Evolutionary conservation across 2,113 vertebrate genomes (phyloP).

Genomic region (Hymenochirus boettgeri): DNA sequence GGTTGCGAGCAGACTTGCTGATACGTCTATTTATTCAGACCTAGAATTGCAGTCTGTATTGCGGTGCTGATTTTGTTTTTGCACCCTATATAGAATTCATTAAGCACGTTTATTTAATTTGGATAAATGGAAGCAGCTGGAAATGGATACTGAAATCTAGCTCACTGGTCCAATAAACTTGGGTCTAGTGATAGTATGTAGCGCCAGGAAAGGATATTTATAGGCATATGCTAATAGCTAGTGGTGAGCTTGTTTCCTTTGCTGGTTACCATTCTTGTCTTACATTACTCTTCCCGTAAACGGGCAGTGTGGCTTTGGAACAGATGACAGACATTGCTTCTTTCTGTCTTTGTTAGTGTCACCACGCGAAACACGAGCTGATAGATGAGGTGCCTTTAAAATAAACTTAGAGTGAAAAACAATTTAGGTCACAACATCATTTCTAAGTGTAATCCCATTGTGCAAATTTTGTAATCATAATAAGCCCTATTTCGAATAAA

Average conservation of each 20-base stretch:
- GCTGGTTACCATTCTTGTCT: conserved; percentile 36
- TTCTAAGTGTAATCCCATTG: no score
- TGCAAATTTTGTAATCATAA: no score
- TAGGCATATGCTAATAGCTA: conserved; percentile 36
- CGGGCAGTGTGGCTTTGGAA: background rate
- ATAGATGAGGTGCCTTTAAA: background rate
- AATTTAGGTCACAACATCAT: no score
- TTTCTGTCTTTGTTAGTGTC: background rate
- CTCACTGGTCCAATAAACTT: background rate
- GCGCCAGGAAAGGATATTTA: conserved; percentile 38
- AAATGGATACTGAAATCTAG: background rate
- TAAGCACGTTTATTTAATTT: background rate
- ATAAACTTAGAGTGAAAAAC: background rate
- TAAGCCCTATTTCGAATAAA: no score
- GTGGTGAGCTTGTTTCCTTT: conserved; percentile 32
- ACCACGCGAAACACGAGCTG: background rate
- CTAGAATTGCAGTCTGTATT: conserved; percentile 14
- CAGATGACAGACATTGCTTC: background rate
- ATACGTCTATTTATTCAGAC: no score
- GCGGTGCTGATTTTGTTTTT: conserved; percentile 30
- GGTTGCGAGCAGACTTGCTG: no score
- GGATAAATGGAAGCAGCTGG: background rate
- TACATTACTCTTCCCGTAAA: background rate
- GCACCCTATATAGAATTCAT: background rate
- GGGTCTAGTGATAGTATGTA: conserved; percentile 40